These are phyloP conservation scores for Megaustenia siamemsis DNA, from an alignment of 2,888 invertebrate species.

Conservation along the genomic window DNA sequence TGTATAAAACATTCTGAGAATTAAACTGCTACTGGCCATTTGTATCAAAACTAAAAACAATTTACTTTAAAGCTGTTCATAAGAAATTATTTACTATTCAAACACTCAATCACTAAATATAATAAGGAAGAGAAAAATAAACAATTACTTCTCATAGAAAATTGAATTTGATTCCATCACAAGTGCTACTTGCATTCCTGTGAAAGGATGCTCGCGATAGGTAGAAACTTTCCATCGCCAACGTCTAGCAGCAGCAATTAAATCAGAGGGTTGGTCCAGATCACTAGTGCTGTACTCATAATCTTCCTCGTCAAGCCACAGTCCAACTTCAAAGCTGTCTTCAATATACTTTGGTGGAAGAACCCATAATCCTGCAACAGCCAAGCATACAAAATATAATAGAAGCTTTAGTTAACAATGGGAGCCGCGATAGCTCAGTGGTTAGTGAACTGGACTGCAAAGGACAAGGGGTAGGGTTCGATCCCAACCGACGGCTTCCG, in stretches of 20 bases:
- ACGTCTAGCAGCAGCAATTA: conserved; percentile 66
- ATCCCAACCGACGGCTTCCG: no score
- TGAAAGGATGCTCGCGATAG: conserved; percentile 63
- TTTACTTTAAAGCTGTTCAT: no score
- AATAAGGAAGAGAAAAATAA: no score
- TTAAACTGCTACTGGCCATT: no score
- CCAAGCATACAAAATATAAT: background rate
- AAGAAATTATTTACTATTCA: no score
- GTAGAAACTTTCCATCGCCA: conserved; percentile 65
- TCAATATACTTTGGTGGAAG: conserved; percentile 67
- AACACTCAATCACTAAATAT: no score
- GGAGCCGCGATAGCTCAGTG: no score
- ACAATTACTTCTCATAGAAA: conserved; percentile 17
- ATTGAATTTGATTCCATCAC: background rate
- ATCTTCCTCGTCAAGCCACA: conserved; percentile 69
- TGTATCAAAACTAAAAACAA: no score
- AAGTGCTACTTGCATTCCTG: conserved; percentile 73
- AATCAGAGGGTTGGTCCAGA: conserved; percentile 19
- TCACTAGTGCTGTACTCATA: conserved; percentile 69
- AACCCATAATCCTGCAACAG: conserved; percentile 69
- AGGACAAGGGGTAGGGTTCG: no score
- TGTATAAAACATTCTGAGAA: no score
- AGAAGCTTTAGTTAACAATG: no score
- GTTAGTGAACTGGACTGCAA: no score
- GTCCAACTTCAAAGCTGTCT: conserved; percentile 61